Base-by-base conservation (phyloP, 30 jellyfish, hydroid and myxozoan species). In the Aurelia aurita region DNA sequence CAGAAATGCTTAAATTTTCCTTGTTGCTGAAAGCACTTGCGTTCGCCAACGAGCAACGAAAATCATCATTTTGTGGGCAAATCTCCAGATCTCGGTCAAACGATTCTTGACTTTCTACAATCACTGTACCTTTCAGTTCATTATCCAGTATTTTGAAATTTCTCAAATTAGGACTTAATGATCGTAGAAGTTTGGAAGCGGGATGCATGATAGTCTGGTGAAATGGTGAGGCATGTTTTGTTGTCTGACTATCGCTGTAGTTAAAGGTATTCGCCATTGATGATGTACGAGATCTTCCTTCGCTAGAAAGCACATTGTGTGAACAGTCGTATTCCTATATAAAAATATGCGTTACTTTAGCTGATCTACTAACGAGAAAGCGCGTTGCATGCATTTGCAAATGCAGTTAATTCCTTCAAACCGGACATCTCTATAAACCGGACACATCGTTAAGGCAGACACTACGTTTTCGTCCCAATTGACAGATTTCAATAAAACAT, bases 311-410 rank as follows among this genome's bases (percentile, higher is more conserved):
- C n/a, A 69, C 49, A n/a, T 19, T 29, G 29, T 53, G 70, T 2
- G 70, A 45, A 46, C 68, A 53, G 61, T 80, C 90, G 73, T 80
- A 80, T 31, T 80, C 90, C 90, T 80, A 54, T 12, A n/a, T 18
- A 16, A 39, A 21, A 26, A 60, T 15, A 21, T 31, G 51, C 51
- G 51, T 39, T 51, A 18, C 31, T 29, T 69, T 26, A 69, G 27
- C 14, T 1, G 22, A 69, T 16, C 23, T 69, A 14, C 31, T 69
- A 69, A 15, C 18, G 26, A 6, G 14, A 5, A 39, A 39, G 51
- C 16, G 51, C 15, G 9, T 0, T 39, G 51, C 51, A 39, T 39
- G 16, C 15, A 39, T 39, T 39, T 39, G 51, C 51, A 39, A 39
- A 39, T 39, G 9, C 15, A 39, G 7, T 2, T 6, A 4, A 39